phyloP scores from a whole-genome alignment of 2,797 vertebrate species.

The Lagocephalus sceleratus region DNA sequence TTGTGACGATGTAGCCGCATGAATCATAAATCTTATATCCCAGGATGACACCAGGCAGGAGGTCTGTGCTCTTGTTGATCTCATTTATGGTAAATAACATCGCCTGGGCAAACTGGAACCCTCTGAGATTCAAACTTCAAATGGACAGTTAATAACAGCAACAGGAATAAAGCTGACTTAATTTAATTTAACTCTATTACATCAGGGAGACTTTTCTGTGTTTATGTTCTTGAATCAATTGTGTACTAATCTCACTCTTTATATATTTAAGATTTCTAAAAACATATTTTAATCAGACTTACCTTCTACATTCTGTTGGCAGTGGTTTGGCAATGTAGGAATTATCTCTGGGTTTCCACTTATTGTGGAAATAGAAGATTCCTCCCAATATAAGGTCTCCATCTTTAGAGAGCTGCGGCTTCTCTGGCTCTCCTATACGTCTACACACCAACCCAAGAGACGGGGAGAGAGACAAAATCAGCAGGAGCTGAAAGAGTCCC shows the following conservation, averaged over 20 bases:
- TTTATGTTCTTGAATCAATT: too few species aligned
- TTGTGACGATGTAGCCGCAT: neutral
- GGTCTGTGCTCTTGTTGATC: constrained; percentile 3
- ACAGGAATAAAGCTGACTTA: too few species aligned
- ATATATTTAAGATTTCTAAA: too few species aligned
- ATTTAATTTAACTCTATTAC: too few species aligned
- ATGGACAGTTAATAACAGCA: too few species aligned
- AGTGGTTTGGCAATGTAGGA: neutral
- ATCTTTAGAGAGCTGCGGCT: neutral
- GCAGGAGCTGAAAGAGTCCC: neutral
- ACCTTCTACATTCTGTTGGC: constrained; percentile 1
- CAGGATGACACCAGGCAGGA: constrained; percentile 1
- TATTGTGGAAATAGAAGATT: constrained; percentile 1
- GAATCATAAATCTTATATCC: constrained; percentile 1
- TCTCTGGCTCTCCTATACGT: neutral
- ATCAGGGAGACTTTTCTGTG: too few species aligned
- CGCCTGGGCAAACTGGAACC: neutral
- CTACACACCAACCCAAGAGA: neutral
- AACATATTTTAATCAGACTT: too few species aligned
- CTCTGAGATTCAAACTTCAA: constrained; percentile 9
- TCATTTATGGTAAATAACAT: constrained; percentile 9
- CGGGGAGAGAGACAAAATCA: constrained; percentile 4
- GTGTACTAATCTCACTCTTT: too few species aligned
- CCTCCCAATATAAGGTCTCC: constrained; percentile 1
- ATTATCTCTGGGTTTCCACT: neutral